Evolutionary conservation across 2,113 vertebrate genomes (phyloP).

Genomic region (Dryoscopus gambensis): DNA sequence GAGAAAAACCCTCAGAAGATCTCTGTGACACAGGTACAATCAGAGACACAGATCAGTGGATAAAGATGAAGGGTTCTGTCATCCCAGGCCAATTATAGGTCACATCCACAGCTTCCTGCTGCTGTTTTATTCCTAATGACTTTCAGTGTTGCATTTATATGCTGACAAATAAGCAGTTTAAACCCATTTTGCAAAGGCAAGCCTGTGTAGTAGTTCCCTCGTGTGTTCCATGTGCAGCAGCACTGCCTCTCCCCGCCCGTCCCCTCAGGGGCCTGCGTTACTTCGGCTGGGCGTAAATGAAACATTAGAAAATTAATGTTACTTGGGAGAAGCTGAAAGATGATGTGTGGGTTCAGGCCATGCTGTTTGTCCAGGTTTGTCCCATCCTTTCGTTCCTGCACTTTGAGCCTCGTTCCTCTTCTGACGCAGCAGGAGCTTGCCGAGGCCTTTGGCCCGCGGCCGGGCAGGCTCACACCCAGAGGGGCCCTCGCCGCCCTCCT

Average conservation of each 20-base stretch:
- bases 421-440: not conserved
- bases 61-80: not conserved
- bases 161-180: not conserved
- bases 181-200: not conserved
- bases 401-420: not conserved
- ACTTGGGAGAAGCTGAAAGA: not conserved
- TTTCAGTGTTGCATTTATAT: not conserved
- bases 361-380: not conserved
- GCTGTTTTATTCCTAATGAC: not conserved
- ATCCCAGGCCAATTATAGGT: not conserved
- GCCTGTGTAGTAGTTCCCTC: not conserved
- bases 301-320: not conserved
- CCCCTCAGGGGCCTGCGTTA: fast-evolving
- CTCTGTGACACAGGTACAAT: not conserved
- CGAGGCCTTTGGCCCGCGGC: not conserved
- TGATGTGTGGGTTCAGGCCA: not conserved
- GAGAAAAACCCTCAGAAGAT: not conserved
- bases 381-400: not conserved
- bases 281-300: not conserved
- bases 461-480: not conserved
- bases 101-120: not conserved
- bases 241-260: fast-evolving
- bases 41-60: not conserved
- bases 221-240: not conserved
- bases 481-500: not conserved